These are phyloP conservation scores for Orchesella cincta DNA, from an alignment of 1,140 invertebrate species.

Conservation along the genomic window DNA sequence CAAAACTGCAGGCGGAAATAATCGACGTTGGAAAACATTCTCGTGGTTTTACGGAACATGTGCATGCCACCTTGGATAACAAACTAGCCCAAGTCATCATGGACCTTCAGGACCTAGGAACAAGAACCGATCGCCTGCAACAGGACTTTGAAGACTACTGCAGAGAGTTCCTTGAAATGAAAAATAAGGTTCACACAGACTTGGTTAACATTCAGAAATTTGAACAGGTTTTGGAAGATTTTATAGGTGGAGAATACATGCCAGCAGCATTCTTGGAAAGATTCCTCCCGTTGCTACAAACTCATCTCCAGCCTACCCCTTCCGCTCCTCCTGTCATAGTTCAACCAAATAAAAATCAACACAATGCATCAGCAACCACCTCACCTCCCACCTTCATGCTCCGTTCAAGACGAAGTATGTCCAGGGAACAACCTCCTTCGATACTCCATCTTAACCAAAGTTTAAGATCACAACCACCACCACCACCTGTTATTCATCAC, in stretches of 20 bases:
- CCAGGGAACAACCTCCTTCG: background rate
- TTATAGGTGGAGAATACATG: background rate
- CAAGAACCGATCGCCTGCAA: background rate
- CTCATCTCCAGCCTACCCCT: background rate
- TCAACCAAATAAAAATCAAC: too few species aligned
- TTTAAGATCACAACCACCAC: background rate
- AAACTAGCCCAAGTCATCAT: background rate
- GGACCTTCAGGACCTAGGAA: background rate
- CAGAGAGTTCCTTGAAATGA: background rate
- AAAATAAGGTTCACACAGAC: background rate
- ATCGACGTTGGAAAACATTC: background rate
- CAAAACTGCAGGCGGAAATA: background rate
- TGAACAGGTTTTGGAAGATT: background rate
- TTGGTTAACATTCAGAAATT: background rate
- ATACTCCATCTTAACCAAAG: background rate
- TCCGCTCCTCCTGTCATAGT: background rate
- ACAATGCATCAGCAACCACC: too few species aligned
- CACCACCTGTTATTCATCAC: background rate
- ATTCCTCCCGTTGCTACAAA: background rate
- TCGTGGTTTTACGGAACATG: background rate
- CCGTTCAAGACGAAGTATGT: background rate
- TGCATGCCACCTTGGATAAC: background rate
- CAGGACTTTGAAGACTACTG: background rate
- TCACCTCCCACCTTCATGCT: background rate
- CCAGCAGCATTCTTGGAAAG: background rate